Conservation (phyloP, 2,888 invertebrate species). For the Priocnemis perturbator region DNA sequence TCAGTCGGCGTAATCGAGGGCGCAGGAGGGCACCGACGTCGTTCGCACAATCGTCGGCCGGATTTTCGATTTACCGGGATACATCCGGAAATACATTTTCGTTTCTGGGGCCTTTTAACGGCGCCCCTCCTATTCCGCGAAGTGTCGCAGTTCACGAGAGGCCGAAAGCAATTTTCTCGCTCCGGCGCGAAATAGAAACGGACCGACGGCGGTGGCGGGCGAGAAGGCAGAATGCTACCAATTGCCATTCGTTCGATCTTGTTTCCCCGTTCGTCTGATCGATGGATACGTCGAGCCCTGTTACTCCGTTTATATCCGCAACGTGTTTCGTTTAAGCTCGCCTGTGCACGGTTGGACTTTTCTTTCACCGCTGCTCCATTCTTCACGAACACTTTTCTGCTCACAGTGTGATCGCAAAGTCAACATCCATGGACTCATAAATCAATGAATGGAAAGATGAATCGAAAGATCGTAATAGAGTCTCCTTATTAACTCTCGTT, state of each 20-base stretch:
- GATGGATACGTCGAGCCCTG: conserved; percentile 29
- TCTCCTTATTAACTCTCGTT: too few species aligned
- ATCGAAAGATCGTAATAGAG: too few species aligned
- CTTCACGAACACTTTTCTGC: background rate
- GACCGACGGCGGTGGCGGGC: background rate
- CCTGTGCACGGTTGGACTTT: background rate
- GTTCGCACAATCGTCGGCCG: conserved; percentile 53
- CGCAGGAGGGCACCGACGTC: conserved; percentile 8
- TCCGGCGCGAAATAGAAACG: conserved; percentile 9
- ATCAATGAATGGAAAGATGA: too few species aligned
- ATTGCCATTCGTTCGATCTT: conserved; percentile 43
- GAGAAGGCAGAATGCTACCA: conserved; percentile 4
- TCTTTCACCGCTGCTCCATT: background rate
- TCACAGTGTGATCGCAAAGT: background rate
- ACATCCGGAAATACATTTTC: conserved; percentile 70
- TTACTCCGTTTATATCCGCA: conserved; percentile 24
- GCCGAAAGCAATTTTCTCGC: conserved; percentile 63
- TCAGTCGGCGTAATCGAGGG: background rate
- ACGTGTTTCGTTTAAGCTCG: background rate
- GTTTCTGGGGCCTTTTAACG: conserved; percentile 45
- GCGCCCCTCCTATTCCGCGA: conserved; percentile 30
- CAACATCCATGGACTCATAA: too few species aligned
- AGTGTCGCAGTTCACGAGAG: conserved; percentile 52
- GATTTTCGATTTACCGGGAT: conserved; percentile 67
- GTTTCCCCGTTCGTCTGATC: conserved; percentile 39